Base-by-base conservation (phyloP, 2,113 vertebrate species). In the Nibea albiflora region DNA sequence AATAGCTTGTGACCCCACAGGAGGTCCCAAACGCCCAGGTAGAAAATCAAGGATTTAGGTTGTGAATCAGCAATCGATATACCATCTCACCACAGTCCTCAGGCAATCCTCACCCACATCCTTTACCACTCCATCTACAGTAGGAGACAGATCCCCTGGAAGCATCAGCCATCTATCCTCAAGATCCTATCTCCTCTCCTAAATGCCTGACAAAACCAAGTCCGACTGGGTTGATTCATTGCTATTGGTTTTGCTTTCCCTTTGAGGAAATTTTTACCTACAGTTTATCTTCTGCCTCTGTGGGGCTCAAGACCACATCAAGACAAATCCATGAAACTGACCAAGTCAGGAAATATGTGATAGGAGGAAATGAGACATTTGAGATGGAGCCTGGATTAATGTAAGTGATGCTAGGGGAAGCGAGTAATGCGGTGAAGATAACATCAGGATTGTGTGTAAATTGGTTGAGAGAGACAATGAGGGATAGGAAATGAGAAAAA, bases 51-150 rank as follows among this genome's bases (percentile, higher is more conserved):
- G 83, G 81, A 81, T 88, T 77, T 77, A 83, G 85, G 89, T 74
- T 81, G 84, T 93, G 89, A 93, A 91, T 92, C 91, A 90, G 90
- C 85, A 88, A 93, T 94, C 90, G 22, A 94, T 94, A 85, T 57
- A 90, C 24, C 90, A 89, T 89, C 88, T 92, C 88, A 84, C 46
- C 79, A 87, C 87, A 80, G 80, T 88, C 87, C 88, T 89, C 83
- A 81, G 87, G 88, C 91, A 73, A 61, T 90, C 74, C 80, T 91
- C 90, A 88, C 90, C 90, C 90, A 90, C 92, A 85, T 85, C 75
- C 81, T 87, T 81, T 83, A 79, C 73, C 57, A 62, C 81, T 86
- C 65, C 74, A 84, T 81, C 86, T 66, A 72, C 81, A 78, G 87
- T 69, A 78, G 69, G 70, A 88, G 78, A 86, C 66, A 78, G 52